These are phyloP conservation scores for Halcyon badia DNA, from an alignment of 2,797 vertebrate genomes.

Conservation along the genomic window DNA sequence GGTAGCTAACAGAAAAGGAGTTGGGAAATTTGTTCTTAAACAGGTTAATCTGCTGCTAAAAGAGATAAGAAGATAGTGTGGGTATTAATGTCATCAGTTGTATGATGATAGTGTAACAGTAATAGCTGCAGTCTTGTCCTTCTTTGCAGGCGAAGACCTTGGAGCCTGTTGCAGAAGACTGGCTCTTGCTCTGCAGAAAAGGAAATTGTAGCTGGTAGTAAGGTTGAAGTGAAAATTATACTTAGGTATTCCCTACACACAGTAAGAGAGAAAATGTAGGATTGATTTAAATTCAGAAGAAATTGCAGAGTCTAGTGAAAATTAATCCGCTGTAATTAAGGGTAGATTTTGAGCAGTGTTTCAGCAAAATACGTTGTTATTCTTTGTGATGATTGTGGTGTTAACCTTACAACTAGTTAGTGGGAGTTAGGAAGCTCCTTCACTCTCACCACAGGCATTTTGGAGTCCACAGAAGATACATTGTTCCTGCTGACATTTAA, in stretches of 20 bases:
- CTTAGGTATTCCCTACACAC: not conserved
- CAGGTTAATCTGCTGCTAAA: not conserved
- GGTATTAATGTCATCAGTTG: not conserved
- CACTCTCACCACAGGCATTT: not conserved
- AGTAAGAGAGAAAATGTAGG: no score
- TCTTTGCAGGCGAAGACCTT: not conserved
- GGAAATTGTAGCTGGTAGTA: not conserved
- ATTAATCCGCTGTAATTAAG: not conserved
- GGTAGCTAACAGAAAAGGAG: not conserved
- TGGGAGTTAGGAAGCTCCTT: not conserved
- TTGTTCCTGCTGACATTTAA: conserved; percentile 27
- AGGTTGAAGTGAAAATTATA: not conserved
- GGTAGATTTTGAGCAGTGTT: not conserved
- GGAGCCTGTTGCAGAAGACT: not conserved
- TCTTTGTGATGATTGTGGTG: not conserved
- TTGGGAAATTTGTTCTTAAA: not conserved
- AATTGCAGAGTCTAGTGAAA: not conserved
- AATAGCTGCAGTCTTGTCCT: not conserved
- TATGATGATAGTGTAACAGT: not conserved
- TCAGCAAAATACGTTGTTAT: not conserved
- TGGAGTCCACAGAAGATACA: not conserved
- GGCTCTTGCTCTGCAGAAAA: not conserved
- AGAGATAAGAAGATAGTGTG: not conserved
- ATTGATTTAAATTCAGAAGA: not conserved
- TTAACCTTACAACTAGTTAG: not conserved